A percentile compares a stretch with the other conserved stretches of the same genome.
phyloP scores from a whole-genome alignment of 2,797 vertebrate genomes.

The Monodelphis domestica region DNA sequence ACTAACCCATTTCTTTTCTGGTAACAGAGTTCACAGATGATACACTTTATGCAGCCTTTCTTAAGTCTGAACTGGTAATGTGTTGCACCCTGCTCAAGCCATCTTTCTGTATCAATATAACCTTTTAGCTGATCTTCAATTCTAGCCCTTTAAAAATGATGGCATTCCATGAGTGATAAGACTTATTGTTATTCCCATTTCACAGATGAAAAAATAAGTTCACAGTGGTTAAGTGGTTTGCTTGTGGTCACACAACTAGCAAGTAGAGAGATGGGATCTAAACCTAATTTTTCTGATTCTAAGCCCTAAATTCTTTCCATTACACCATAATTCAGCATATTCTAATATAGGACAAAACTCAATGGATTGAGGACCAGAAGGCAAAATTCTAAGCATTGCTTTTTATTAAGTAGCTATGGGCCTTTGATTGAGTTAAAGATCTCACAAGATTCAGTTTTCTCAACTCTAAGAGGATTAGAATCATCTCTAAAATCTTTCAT shows the following conservation, averaged over 20 bases:
- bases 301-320: background rate
- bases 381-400: background rate
- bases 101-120: background rate
- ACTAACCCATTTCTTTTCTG: background rate
- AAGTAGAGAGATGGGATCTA: background rate
- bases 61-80: background rate
- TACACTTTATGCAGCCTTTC: background rate
- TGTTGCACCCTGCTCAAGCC: background rate
- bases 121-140: background rate
- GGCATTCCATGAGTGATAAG: background rate
- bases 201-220: background rate
- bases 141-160: background rate
- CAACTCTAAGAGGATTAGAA: background rate
- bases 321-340: background rate
- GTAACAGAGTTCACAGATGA: background rate
- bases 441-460: background rate
- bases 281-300: background rate
- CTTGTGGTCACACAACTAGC: background rate
- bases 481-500: background rate
- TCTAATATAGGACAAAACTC: background rate
- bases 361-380: background rate
- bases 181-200: background rate
- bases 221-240: background rate
- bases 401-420: background rate
- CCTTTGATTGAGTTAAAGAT: background rate